Evolutionary conservation across 2,888 invertebrate species (phyloP).

Genomic region (Encarsia formosa): DNA sequence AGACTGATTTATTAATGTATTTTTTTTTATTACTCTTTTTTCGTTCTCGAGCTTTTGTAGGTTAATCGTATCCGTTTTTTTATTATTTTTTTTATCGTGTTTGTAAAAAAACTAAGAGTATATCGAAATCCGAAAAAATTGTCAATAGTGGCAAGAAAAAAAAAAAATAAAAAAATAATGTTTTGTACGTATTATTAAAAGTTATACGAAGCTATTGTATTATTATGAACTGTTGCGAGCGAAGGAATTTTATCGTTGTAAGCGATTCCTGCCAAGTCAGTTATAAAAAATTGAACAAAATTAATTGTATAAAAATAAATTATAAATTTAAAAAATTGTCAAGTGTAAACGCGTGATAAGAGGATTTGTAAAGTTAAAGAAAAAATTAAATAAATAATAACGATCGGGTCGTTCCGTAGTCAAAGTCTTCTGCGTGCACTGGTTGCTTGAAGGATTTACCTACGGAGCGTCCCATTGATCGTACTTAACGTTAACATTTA

Average conservation of each 20-base stretch:
- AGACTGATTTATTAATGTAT: too few species aligned
- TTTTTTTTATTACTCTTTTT: too few species aligned
- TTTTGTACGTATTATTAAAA: conserved; percentile 19
- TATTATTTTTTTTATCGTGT: too few species aligned
- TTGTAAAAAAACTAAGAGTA: too few species aligned
- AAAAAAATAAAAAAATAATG: conserved; percentile 8
- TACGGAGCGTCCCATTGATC: conserved; percentile 7
- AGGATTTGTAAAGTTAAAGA: conserved; percentile 10
- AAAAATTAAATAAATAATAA: neutral
- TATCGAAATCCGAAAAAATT: neutral
- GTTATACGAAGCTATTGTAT: conserved; percentile 24
- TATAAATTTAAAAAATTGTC: conserved; percentile 17
- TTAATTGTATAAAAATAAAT: too few species aligned
- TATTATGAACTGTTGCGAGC: conserved; percentile 20
- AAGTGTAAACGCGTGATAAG: neutral
- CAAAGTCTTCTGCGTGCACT: conserved; percentile 9
- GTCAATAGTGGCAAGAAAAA: neutral
- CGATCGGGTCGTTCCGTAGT: too few species aligned
- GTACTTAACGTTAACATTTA: conserved; percentile 4
- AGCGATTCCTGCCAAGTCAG: conserved; percentile 18
- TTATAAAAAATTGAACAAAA: conserved; percentile 11
- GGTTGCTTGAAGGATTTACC: conserved; percentile 6
- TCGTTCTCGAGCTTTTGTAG: too few species aligned
- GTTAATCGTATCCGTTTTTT: too few species aligned
- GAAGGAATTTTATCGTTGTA: conserved; percentile 1